Evolutionary conservation across 2,888 invertebrate species (phyloP), one percentile per base, ranked within the genome.

Genomic region (Conus canariensis): DNA sequence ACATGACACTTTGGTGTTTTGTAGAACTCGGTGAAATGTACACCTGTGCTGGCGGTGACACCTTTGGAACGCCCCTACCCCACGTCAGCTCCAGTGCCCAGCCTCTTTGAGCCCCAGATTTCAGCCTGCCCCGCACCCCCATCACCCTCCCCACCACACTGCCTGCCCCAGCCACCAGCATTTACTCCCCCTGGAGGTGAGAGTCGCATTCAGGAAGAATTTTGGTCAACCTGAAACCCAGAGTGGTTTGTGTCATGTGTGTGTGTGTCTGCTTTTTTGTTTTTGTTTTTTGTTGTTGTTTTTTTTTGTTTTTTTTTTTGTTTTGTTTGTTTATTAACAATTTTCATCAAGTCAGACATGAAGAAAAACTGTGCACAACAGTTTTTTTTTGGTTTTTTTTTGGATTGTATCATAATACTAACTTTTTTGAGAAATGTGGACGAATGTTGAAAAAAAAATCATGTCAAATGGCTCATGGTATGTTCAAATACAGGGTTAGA

Each of bases 31-130:
- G 92, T 91, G 85, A 92, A 92, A 91, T 92, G 93, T 77, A 93
- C 93, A 0, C 95, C 95, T 70, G 95, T 95, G 45, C 94, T 95
- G 22, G 94, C 95, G 7, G 94, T 95, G n/a, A 95, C 94, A 0
- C 95, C 95, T 0, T 60, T 90, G 59, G 91, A 93, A 25, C 92
- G 95, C 7, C 95, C 95, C 0, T 92, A 94, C 80, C 94, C 95
- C 0, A 93, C 93, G n/a, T 91, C 94, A 1, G 91, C 92, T 56
- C 93, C 91, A 12, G 93, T 94, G 30, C 94, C 95, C 9, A 94
- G 94, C 82, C 85, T 93, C 80, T 94, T 92, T 90, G 90, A 90
- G 16, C 80, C 77, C 56, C 87, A 82, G 60, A 85, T 88, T 88
- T 90, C 14, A 30, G 70, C 85, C 30, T 89, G 70, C 80, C 82